phyloP scores from a whole-genome alignment of 2,113 vertebrate species.

The Diadophis punctatus region DNA sequence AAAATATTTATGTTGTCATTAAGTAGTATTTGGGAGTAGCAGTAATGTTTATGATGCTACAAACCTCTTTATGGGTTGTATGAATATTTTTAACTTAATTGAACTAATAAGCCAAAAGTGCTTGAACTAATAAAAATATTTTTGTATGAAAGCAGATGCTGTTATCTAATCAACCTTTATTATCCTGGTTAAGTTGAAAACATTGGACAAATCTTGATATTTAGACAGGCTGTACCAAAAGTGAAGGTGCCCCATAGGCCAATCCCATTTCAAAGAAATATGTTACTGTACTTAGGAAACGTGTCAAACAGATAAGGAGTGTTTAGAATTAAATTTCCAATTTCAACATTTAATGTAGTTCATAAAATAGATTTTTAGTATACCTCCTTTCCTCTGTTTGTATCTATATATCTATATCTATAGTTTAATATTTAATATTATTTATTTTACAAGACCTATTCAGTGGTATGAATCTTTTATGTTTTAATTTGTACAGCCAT shows the following conservation, averaged over 20 bases:
- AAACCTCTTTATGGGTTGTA: neutral
- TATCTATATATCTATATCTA: neutral
- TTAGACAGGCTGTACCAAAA: neutral
- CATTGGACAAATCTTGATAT: neutral
- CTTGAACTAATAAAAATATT: neutral
- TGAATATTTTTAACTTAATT: neutral
- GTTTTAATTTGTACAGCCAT: neutral
- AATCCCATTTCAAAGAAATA: neutral
- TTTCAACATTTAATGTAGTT: neutral
- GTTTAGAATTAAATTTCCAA: neutral
- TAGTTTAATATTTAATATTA: neutral
- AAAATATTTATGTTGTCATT: neutral
- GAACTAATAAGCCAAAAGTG: neutral
- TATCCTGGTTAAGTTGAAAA: neutral
- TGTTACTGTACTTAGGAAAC: neutral
- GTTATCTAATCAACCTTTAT: neutral
- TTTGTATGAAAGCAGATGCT: neutral
- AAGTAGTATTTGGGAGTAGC: neutral
- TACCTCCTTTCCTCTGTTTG: neutral
- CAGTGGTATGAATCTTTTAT: accelerated
- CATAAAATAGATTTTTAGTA: neutral
- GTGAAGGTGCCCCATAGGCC: neutral
- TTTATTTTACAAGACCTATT: constrained; percentile 1
- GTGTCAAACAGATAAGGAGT: neutral
- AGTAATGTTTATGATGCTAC: neutral